Conservation (phyloP, 2,797 vertebrate species). For the Phataginus tetradactyla region DNA sequence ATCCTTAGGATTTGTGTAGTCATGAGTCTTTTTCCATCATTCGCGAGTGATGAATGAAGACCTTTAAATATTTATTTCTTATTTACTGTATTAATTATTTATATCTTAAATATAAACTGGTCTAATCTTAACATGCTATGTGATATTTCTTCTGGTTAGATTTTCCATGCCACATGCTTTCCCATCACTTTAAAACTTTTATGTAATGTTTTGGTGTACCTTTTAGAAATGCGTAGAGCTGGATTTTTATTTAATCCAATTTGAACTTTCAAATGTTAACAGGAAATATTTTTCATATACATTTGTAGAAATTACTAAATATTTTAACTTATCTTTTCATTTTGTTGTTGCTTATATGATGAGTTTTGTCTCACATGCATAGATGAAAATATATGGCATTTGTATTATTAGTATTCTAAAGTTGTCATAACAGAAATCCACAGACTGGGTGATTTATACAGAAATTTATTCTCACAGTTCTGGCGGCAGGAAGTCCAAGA, state of each 20-base stretch:
- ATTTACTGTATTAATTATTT: neutral
- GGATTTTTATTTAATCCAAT: neutral
- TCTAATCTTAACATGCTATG: neutral
- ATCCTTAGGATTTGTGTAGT: neutral
- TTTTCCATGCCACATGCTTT: neutral
- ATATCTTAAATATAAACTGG: neutral
- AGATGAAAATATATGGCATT: neutral
- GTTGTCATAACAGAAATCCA: neutral
- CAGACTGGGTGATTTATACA: neutral
- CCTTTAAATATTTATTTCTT: neutral
- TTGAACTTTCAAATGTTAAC: neutral
- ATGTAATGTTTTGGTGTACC: neutral
- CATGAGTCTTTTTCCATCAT: neutral
- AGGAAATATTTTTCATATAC: neutral
- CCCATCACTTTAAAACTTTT: neutral
- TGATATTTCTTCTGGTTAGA: neutral
- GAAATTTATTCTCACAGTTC: neutral
- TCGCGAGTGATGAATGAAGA: neutral
- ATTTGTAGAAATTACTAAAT: neutral
- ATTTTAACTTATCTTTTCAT: neutral
- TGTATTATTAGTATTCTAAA: neutral
- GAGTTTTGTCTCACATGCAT: neutral
- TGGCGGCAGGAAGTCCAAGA: neutral
- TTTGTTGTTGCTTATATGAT: neutral
- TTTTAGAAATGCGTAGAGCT: neutral